Percentiles rank a stretch among this genome's conserved stretches.
Conservation (phyloP, 2,797 vertebrate species). For the Mormyrus proboscirostris region DNA sequence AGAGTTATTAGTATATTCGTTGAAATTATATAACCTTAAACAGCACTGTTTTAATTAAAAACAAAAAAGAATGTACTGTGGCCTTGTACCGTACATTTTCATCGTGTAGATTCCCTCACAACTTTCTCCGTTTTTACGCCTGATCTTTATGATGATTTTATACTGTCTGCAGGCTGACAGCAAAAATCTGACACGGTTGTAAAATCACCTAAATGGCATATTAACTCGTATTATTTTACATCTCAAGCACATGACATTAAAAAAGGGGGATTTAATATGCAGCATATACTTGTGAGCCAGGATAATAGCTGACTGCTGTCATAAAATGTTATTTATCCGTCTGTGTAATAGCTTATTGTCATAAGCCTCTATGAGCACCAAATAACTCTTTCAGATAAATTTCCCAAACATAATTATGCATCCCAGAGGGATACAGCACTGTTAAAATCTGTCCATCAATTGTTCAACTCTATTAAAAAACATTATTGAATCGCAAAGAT, state of each 20-base stretch:
- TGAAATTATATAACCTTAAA: background rate
- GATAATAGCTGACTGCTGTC: background rate
- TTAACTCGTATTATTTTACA: conserved; percentile 10
- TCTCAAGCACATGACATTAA: conserved; percentile 6
- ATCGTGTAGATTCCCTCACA: background rate
- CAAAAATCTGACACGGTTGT: background rate
- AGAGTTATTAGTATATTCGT: background rate
- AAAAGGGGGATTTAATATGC: background rate
- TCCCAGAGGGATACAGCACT: background rate
- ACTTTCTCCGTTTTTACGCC: background rate
- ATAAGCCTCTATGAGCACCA: conserved; percentile 6
- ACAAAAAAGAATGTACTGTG: background rate
- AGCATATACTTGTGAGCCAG: background rate
- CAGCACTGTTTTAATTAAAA: background rate
- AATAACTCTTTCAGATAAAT: conserved; percentile 4
- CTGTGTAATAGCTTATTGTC: conserved; percentile 7
- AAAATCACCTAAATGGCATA: conserved; percentile 1
- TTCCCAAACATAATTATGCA: conserved; percentile 7
- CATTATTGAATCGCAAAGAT: background rate
- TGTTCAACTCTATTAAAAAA: background rate
- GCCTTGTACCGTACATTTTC: background rate
- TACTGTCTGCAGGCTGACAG: background rate
- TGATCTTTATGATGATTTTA: background rate
- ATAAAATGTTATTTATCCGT: conserved; percentile 11
- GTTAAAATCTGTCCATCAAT: background rate